Conservation (phyloP, 2,888 invertebrate species). For the Trissolcus japonicus region DNA sequence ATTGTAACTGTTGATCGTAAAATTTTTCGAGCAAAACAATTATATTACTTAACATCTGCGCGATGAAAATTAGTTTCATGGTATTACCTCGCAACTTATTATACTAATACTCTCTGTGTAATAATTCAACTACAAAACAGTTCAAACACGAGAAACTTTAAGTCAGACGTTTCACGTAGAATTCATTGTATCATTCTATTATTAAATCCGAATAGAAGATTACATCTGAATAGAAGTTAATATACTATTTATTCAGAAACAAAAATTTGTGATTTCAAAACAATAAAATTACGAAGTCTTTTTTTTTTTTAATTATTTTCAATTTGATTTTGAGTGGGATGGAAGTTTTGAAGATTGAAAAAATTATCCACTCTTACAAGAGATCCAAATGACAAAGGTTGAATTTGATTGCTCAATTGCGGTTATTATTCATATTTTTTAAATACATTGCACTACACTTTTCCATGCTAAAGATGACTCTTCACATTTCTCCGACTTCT, state of each 20-base stretch:
- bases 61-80: slow-evolving; percentile 16
- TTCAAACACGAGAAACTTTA: slow-evolving; percentile 17
- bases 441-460: no score
- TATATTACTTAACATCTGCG: neutral
- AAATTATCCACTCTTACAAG: no score
- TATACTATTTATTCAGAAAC: neutral
- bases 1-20: no score
- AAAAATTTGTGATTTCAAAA: neutral
- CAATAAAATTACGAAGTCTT: no score
- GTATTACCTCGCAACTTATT: slow-evolving; percentile 10
- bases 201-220: neutral
- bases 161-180: slow-evolving; percentile 8
- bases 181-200: slow-evolving; percentile 3
- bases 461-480: no score
- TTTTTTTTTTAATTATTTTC: no score
- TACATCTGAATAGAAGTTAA: neutral
- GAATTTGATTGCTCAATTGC: no score
- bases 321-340: no score
- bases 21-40: neutral
- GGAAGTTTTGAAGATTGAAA: no score
- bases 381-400: no score
- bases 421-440: no score
- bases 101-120: slow-evolving; percentile 16
- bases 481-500: no score
- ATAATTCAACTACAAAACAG: slow-evolving; percentile 30